Evolutionary conservation across 1,140 invertebrate genomes (phyloP).

Genomic region (Stegodyphus dumicola): DNA sequence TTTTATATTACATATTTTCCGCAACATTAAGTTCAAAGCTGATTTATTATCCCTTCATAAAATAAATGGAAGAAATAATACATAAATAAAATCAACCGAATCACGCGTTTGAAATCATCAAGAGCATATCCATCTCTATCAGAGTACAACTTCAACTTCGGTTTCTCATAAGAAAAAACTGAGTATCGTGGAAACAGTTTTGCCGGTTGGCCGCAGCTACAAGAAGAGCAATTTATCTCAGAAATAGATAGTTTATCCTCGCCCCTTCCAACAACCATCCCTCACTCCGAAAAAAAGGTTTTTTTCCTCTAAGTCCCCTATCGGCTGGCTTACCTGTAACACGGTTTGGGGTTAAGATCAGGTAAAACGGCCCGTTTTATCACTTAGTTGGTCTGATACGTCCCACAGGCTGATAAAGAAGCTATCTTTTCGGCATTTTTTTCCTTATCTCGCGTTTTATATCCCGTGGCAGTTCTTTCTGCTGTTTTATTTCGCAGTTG

Average conservation of each 20-base stretch:
- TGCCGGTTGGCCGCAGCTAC: conserved; percentile 56
- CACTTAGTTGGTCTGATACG: conserved; percentile 52
- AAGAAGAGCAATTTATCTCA: conserved; percentile 60
- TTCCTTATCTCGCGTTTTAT: conserved; percentile 44
- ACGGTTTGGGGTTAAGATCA: conserved; percentile 40
- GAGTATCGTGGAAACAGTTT: conserved; percentile 49
- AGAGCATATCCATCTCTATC: conserved; percentile 29
- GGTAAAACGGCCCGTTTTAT: conserved; percentile 51
- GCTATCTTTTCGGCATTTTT: conserved; percentile 20
- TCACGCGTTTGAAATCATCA: conserved; percentile 25
- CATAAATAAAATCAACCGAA: no score
- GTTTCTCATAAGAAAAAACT: conserved; percentile 10
- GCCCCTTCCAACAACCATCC: conserved; percentile 25
- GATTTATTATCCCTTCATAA: no score
- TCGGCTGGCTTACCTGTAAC: conserved; percentile 41
- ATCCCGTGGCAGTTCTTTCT: conserved; percentile 27
- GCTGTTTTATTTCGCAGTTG: conserved; percentile 35
- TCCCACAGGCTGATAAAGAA: conserved; percentile 53
- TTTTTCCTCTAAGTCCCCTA: conserved; percentile 12
- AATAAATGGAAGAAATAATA: no score
- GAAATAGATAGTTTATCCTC: conserved; percentile 57
- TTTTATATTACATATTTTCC: no score
- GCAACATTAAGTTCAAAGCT: no score
- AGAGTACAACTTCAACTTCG: conserved; percentile 13
- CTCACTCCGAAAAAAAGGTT: conserved; percentile 11